Evolutionary conservation across 2,888 invertebrate species (phyloP).

Genomic region (Sinentomon sp.): DNA sequence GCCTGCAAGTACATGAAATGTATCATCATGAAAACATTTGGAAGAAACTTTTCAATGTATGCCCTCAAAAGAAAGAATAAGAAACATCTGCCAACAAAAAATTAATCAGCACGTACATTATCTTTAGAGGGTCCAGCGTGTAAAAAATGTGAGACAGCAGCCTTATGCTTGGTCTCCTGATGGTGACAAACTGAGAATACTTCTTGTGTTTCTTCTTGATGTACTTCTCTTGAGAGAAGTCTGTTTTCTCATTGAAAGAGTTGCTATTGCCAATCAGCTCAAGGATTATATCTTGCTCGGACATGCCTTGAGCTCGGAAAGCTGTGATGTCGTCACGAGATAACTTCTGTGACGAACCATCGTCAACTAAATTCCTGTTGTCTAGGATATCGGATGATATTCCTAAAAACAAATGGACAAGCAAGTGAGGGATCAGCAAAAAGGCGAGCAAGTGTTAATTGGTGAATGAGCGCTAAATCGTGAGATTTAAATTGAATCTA

Average conservation of each 20-base stretch:
- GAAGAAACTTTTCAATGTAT: too few relatives aligned
- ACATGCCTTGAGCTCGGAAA: slow-evolving; percentile 41
- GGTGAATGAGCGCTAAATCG: too few relatives aligned
- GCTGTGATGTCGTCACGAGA: slow-evolving; percentile 54
- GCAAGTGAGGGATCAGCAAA: too few relatives aligned
- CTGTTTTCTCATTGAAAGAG: slow-evolving; percentile 69
- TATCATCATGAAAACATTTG: too few relatives aligned
- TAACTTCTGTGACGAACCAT: slow-evolving; percentile 49
- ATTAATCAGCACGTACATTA: slow-evolving; percentile 20
- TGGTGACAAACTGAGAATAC: slow-evolving; percentile 54
- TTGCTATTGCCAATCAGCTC: slow-evolving; percentile 69
- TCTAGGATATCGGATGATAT: too few relatives aligned
- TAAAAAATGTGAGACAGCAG: slow-evolving; percentile 62
- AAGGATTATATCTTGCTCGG: slow-evolving; percentile 55
- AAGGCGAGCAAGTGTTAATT: too few relatives aligned
- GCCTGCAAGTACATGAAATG: too few relatives aligned
- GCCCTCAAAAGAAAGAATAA: slow-evolving; percentile 4
- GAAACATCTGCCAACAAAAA: slow-evolving; percentile 1
- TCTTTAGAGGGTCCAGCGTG: slow-evolving; percentile 42
- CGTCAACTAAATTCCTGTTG: slow-evolving; percentile 55
- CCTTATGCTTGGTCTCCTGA: slow-evolving; percentile 50
- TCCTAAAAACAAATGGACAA: too few relatives aligned
- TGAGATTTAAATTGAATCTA: too few relatives aligned
- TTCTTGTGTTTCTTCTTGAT: slow-evolving; percentile 82
- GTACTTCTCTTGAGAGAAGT: slow-evolving; percentile 67